Conservation (phyloP, 2,113 vertebrate species). For the Recurvirostra avosetta region DNA sequence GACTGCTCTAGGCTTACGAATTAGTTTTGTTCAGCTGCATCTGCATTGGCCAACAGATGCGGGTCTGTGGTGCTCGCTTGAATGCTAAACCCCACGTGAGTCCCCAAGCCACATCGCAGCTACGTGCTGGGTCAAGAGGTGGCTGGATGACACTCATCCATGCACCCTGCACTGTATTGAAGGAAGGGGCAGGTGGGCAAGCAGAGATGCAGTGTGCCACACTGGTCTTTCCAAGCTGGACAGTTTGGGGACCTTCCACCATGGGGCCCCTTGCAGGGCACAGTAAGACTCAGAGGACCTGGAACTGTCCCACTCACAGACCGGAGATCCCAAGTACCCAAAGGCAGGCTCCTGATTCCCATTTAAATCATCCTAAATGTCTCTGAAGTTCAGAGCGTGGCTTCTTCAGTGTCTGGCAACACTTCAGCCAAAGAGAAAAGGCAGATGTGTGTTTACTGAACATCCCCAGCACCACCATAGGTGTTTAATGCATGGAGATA, state of each 20-base stretch:
- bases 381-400: not conserved
- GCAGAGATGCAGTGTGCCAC: not conserved
- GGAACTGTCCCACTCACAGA: not conserved
- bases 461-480: not conserved
- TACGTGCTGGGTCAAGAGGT: not conserved
- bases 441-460: not conserved
- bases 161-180: not conserved
- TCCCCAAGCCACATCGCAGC: not conserved
- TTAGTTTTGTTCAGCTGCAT: not conserved
- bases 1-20: not conserved
- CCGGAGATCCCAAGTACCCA: not conserved
- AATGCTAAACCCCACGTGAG: not conserved
- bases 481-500: not conserved
- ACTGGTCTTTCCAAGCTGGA: not conserved
- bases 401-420: not conserved
- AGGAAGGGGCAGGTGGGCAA: not conserved
- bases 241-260: not conserved
- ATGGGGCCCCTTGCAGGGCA: not conserved
- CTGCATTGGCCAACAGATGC: not conserved
- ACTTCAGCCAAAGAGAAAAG: not conserved
- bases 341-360: not conserved
- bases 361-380: not conserved
- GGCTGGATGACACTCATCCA: accelerated
- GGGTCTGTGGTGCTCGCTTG: not conserved
- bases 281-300: not conserved